Conservation (phyloP, 2,888 invertebrate genomes). For the Tipula helvola region DNA sequence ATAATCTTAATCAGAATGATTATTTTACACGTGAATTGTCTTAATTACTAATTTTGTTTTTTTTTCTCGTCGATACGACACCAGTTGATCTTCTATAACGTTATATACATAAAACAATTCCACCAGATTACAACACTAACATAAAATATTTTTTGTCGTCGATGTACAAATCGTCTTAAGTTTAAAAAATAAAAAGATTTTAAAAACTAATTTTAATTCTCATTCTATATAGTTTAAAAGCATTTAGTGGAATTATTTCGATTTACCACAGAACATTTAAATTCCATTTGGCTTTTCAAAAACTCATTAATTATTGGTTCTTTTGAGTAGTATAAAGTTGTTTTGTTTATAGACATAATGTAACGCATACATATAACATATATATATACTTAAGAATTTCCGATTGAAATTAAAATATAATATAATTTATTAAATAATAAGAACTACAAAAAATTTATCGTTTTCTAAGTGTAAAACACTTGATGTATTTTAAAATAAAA, state of each 20-base stretch:
- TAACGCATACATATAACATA: not conserved
- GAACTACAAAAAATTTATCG: not conserved
- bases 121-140: not conserved
- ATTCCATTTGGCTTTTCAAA: not conserved
- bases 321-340: not conserved
- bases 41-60: not conserved
- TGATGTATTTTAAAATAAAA: not conserved
- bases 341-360: not conserved
- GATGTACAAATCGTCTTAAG: not conserved
- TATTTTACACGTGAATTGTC: not conserved
- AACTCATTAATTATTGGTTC: not conserved
- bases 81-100: not conserved
- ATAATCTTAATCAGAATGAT: not conserved
- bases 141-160: not conserved
- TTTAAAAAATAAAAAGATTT: not conserved
- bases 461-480: not conserved
- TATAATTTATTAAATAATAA: not conserved
- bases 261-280: not conserved
- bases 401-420: not conserved
- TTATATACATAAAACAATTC: not conserved
- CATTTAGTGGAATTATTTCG: not conserved
- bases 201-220: not conserved
- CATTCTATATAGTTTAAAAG: not conserved
- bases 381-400: not conserved
- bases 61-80: not conserved